Percentiles rank a stretch among this genome's conserved stretches.
These are phyloP conservation scores for Amphimallon solstitiale DNA, from an alignment of 2,888 invertebrate genomes.

Conservation along the genomic window DNA sequence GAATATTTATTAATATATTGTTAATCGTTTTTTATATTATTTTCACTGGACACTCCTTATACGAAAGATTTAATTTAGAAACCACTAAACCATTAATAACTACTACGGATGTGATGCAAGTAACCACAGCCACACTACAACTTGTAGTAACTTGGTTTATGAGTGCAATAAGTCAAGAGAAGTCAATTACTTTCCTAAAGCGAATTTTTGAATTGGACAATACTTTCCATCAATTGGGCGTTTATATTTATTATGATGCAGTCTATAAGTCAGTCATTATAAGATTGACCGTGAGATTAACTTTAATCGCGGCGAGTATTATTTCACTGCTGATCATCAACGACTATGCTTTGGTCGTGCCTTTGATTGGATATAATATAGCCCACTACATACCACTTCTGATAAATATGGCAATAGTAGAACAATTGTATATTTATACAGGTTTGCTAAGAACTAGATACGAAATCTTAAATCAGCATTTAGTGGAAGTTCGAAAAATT, in stretches of 20 bases:
- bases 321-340: conserved; percentile 36
- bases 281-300: conserved; percentile 33
- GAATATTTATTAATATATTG: conserved; percentile 20
- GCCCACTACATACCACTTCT: conserved; percentile 41
- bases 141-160: conserved; percentile 43
- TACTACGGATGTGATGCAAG: conserved; percentile 41
- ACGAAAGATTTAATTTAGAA: conserved; percentile 5
- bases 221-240: conserved; percentile 44
- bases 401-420: conserved; percentile 42
- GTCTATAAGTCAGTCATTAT: conserved; percentile 38
- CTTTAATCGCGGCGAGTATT: conserved; percentile 34
- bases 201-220: conserved; percentile 46
- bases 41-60: conserved; percentile 27
- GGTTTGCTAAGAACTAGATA: conserved; percentile 42
- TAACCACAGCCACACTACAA: conserved; percentile 37
- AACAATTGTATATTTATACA: conserved; percentile 44
- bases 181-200: conserved; percentile 42
- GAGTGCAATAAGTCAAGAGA: conserved; percentile 41
- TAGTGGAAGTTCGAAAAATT: conserved; percentile 42
- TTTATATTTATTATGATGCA: conserved; percentile 47
- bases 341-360: conserved; percentile 23
- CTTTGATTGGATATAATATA: conserved; percentile 32
- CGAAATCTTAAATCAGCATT: conserved; percentile 46
- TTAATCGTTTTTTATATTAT: conserved; percentile 27
- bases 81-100: conserved; percentile 17